Evolutionary conservation across 2,888 invertebrate genomes (phyloP).

Genomic region (Agrotis exclamationis): DNA sequence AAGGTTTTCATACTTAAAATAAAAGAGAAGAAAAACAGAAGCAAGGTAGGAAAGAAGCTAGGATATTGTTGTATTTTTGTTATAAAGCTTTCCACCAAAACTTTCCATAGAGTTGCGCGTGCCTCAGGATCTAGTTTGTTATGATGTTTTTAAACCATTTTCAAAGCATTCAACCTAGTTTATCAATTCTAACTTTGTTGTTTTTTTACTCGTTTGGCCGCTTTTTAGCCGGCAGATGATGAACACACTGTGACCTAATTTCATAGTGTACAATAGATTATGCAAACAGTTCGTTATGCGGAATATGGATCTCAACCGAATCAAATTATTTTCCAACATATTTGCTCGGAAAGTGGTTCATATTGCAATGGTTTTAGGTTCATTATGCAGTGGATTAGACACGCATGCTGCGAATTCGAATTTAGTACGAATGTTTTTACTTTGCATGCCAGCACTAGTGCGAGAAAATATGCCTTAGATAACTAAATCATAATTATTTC

Average conservation of each 20-base stretch:
- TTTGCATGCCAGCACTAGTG: too few relatives aligned
- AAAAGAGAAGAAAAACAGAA: too few relatives aligned
- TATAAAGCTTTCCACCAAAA: background rate
- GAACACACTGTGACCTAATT: conserved; percentile 58
- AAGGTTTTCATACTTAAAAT: background rate
- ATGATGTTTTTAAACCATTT: conserved; percentile 31
- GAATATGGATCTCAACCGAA: conserved; percentile 45
- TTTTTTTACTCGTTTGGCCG: conserved; percentile 49
- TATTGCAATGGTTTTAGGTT: conserved; percentile 1
- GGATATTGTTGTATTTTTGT: background rate
- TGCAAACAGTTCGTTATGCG: conserved; percentile 48
- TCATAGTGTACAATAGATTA: conserved; percentile 49
- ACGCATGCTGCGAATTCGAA: background rate
- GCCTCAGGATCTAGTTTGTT: background rate
- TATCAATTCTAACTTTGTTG: conserved; percentile 46
- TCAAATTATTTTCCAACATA: conserved; percentile 28
- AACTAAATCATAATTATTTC: background rate
- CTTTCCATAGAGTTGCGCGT: background rate
- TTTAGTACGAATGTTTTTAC: background rate
- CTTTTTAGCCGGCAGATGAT: conserved; percentile 57
- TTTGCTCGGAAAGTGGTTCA: background rate
- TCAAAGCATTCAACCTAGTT: conserved; percentile 41
- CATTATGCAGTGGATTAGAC: background rate
- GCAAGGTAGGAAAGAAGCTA: background rate
- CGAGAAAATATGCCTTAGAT: background rate